Evolutionary conservation across 2,888 invertebrate species (phyloP).

Genomic region (Rhaphigaster nebulosa): DNA sequence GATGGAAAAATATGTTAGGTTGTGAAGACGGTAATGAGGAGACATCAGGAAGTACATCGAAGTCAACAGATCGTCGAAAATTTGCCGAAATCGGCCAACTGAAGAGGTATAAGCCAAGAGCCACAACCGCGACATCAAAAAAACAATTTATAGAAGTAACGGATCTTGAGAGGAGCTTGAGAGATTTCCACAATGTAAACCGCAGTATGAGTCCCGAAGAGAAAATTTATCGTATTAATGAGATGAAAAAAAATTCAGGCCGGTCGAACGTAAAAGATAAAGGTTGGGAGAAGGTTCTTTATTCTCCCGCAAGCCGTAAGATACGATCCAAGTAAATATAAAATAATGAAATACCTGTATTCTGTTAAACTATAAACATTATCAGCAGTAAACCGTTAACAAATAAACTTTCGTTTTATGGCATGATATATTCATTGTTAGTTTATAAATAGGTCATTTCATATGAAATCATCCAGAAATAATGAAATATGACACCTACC

Average conservation of each 20-base stretch:
- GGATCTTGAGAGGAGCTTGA: neutral
- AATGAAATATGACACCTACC: too few relatives aligned
- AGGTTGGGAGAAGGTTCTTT: neutral
- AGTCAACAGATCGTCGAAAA: neutral
- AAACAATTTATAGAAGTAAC: neutral
- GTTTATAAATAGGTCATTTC: too few relatives aligned
- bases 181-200: neutral
- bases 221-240: neutral
- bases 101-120: neutral
- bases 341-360: too few relatives aligned
- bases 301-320: neutral
- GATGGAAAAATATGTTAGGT: neutral
- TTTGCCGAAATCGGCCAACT: neutral
- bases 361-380: too few relatives aligned
- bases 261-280: neutral
- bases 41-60: neutral
- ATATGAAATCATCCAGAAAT: too few relatives aligned
- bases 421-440: too few relatives aligned
- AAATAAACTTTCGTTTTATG: too few relatives aligned
- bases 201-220: neutral
- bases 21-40: neutral
- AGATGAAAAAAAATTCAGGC: neutral
- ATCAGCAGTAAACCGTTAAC: too few relatives aligned
- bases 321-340: neutral
- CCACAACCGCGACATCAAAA: neutral